Evolutionary conservation across 2,888 invertebrate species (phyloP), one percentile per base, ranked within the genome.

Genomic region (Homarus gammarus): DNA sequence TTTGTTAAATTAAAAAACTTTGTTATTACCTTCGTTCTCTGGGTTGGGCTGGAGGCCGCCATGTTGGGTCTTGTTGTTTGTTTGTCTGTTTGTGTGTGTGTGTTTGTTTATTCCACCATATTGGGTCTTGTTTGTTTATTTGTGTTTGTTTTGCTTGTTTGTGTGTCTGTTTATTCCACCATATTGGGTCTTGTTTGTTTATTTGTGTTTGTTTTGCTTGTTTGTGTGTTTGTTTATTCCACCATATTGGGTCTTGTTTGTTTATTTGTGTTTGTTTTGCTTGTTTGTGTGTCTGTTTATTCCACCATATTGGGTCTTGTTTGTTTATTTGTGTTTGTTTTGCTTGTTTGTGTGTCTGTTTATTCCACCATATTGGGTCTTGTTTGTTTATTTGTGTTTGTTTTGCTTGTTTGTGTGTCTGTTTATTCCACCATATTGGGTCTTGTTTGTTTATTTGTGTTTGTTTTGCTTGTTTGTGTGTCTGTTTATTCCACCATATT

Each of bases 1-100:
- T 90, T 90, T 90, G 82, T 90, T 90, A 90, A 90, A 90, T 90
- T 81, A 90, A 90, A 90, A 90, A 90, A 90, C 86, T 90, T 90
- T 64, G 90, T 90, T n/a, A 90, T 90, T 90, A 90, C 90, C 90
- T 87, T 87, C 86, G 89, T 85, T 89, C 51, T 89, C 84, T 56
- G 84, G 84, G 18, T 56, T 56, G 56, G 44, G n/a, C 64, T 64
- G 64, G n/a, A 27, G n/a, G 27, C 64, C 27, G 27, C 27, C 64
- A 64, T 64, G 64, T 8, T 44, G 27, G 22, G 2, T n/a, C 27
- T 51, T 36, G 27, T 38, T 33, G 73, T 73, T 38, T 73, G 73
- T 73, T 36, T 73, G 73, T 73, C 36, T 73, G 49, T 75, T 38
- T 73, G 73, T 73, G 73, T 73, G 73, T 73, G 73, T 36, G 36